Evolutionary conservation across 2,888 invertebrate species (phyloP).

Genomic region (Acanthosoma haemorrhoidale): DNA sequence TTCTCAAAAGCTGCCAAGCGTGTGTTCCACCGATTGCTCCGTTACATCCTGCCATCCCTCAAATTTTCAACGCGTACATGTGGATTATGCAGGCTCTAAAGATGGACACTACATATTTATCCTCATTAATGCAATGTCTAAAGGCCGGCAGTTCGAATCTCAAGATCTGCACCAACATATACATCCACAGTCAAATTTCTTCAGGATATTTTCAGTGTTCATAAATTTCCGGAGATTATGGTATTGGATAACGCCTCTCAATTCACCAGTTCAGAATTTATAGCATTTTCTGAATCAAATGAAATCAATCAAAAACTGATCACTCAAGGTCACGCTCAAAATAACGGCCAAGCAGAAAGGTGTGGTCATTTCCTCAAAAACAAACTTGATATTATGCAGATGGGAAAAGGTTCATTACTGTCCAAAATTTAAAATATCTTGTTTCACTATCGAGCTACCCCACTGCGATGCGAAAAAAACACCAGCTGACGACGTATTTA

Average conservation of each 20-base stretch:
- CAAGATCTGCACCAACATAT: too few relatives aligned
- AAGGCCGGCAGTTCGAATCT: too few relatives aligned
- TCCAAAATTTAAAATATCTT: too few relatives aligned
- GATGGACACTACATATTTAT: too few relatives aligned
- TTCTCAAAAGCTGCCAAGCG: constrained; percentile 39
- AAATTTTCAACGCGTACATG: too few relatives aligned
- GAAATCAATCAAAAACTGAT: constrained; percentile 33
- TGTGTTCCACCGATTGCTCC: constrained; percentile 39
- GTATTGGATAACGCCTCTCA: constrained; percentile 38
- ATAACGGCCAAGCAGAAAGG: constrained; percentile 40
- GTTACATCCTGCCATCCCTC: too few relatives aligned
- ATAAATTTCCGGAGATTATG: constrained; percentile 31
- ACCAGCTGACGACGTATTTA: too few relatives aligned
- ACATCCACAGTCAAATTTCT: constrained; percentile 29
- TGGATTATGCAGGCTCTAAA: too few relatives aligned
- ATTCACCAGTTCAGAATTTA: constrained; percentile 35
- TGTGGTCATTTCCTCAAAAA: constrained; percentile 33
- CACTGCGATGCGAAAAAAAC: too few relatives aligned
- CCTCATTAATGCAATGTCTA: too few relatives aligned
- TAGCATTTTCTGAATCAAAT: constrained; percentile 29
- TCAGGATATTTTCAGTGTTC: constrained; percentile 33
- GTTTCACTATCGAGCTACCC: too few relatives aligned
- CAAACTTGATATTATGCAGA: constrained; percentile 28
- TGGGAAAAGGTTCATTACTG: too few relatives aligned
- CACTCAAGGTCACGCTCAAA: constrained; percentile 38